phyloP scores from a whole-genome alignment of 2,797 vertebrate species.

The Manis javanica region DNA sequence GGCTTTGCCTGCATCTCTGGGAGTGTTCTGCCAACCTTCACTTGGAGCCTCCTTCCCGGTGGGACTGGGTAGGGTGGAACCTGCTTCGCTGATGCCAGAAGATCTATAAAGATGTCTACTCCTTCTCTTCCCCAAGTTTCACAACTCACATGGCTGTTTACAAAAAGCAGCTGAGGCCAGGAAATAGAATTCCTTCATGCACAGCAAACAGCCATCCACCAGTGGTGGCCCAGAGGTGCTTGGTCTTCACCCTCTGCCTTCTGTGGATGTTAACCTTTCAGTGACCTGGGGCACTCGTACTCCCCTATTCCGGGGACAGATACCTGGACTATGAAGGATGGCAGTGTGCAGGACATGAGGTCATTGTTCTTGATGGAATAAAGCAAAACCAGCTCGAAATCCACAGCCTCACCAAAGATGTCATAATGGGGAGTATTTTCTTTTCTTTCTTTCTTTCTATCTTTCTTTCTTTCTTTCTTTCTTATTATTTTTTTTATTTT shows the following conservation, averaged over 20 bases:
- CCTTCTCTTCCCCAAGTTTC: not conserved
- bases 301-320: not conserved
- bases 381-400: too few species aligned
- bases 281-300: not conserved
- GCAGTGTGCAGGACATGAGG: not conserved
- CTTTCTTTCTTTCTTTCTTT: too few species aligned
- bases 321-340: not conserved
- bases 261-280: not conserved
- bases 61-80: not conserved
- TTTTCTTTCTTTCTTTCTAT: too few species aligned
- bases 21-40: not conserved
- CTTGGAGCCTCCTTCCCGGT: not conserved
- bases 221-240: not conserved
- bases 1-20: not conserved
- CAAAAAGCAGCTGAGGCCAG: not conserved
- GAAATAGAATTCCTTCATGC: not conserved
- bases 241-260: not conserved
- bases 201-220: not conserved
- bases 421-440: too few species aligned
- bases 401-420: too few species aligned
- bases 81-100: not conserved
- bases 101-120: not conserved
- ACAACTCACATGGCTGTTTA: not conserved
- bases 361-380: too few species aligned
- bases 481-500: too few species aligned